Evolutionary conservation across 2,113 vertebrate genomes (phyloP).

Genomic region (Chauna torquata): DNA sequence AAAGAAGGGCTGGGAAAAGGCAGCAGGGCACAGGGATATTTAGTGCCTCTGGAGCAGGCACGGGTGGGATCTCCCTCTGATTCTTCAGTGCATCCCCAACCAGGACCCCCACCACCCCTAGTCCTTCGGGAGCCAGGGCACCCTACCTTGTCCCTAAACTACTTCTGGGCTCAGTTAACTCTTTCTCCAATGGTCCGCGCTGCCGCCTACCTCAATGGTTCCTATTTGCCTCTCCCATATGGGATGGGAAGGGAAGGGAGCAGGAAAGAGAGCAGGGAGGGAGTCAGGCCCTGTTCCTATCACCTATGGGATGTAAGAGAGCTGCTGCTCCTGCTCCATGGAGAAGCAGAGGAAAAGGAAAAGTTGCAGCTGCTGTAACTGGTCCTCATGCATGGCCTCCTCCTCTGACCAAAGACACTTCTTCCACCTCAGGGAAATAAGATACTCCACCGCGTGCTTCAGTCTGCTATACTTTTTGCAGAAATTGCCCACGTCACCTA

Average conservation of each 20-base stretch:
- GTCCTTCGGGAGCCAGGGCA: background rate
- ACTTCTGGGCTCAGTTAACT: background rate
- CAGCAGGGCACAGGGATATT: background rate
- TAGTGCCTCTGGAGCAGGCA: background rate
- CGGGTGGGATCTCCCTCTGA: background rate
- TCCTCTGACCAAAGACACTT: background rate
- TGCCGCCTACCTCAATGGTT: background rate
- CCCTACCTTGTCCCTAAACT: background rate
- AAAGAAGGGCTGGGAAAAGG: background rate
- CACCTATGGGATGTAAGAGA: background rate
- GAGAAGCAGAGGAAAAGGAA: background rate
- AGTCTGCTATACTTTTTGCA: background rate
- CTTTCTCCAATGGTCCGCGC: background rate
- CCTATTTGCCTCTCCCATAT: background rate
- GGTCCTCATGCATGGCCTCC: fast-evolving
- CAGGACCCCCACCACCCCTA: background rate
- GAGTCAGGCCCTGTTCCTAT: background rate
- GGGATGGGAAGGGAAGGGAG: background rate
- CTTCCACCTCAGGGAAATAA: background rate
- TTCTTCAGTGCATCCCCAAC: background rate
- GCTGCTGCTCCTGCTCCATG: background rate
- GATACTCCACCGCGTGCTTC: background rate
- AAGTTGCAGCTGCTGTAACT: background rate
- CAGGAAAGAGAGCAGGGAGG: background rate
- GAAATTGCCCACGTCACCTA: fast-evolving